Base-by-base conservation (phyloP, 1,140 invertebrate species). In the Neodiprion fabricii region DNA sequence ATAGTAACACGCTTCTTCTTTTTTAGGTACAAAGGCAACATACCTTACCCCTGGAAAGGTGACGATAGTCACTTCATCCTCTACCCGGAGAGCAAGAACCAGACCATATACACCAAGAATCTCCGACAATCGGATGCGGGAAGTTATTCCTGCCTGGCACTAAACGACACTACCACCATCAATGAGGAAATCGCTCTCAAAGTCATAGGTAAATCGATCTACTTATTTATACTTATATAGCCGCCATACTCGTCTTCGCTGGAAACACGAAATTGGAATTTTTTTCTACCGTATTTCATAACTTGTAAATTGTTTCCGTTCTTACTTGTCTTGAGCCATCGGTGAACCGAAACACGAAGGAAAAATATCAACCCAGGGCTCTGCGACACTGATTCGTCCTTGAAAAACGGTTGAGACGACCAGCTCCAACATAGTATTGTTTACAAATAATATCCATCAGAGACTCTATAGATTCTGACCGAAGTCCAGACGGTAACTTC, bases 11-110 rank as follows among this genome's bases (percentile, higher is more conserved):
- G 28, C 28, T 40, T 40, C 17, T 65, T 79, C 79, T 75, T 69
- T 89, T 89, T n/a, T 89, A 94, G 93, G 93, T 93, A 92, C 81
- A 95, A 94, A 88, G 92, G 94, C 80, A 92, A 91, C 69, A 89
- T 91, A 67, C 88, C 92, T n/a, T 94, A 95, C 84, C 94, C 94
- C 1, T 95, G 93, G 93, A 91, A 92, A 4, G 89, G 91, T 49
- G 90, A 89, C 3, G 89, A 89, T 71, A 94, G 93, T 11, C 91
- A 90, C 77, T 89, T 94, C 77, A 94, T 95, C 76, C 84, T 94
- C 72, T 94, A 94, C 83, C 93, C 94, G 0, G 93, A 94, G 84
- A 93, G 92, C 67, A 93, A 92, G 67, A 95, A 95, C 86, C 94
- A 95, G 85, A 95, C 93, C 28, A 90, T 95, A 81, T 94, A 94